Base-by-base conservation (phyloP, 2,888 invertebrate species). In the Microchrysa polita region DNA sequence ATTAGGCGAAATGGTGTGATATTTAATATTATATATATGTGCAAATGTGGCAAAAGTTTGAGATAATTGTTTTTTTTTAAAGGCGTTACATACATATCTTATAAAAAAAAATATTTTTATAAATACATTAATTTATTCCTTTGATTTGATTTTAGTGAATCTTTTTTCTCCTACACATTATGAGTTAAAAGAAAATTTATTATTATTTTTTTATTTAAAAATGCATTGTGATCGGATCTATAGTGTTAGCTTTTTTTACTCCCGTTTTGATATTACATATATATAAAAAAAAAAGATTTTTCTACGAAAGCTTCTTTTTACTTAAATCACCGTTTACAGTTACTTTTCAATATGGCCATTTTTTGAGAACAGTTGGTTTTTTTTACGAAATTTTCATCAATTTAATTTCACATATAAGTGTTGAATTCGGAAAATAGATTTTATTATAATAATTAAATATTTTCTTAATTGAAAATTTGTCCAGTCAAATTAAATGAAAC, bases 191-290 rank as follows among this genome's bases (percentile, higher is more conserved):
- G n/a, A 67, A 67, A n/a, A 53, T 53, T 27, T 52, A 14, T 44
- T 67, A 27, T 67, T 34, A 34, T 34, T 34, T 34, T 5, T 34
- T 34, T 34, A 34, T 34, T 34, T 34, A 5, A 34, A 2, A 34
- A 55, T 69, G 69, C 69, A 69, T 69, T 69, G 69, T 69, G 69
- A 69, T 69, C 52, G 69, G 69, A 55, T 42, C 40, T 57, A n/a
- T n/a, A 55, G 57, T 69, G 55, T 69, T 69, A 69, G 69, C 69
- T 69, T 69, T 57, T 67, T 69, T 44, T 69, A 55, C 18, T 7
- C 27, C 27, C 27, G n/a, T n/a, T n/a, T n/a, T n/a, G n/a, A n/a
- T n/a, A 34, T 34, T 34, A 34, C 7, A 34, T 7, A 2, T 34
- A 34, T 5, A 34, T 34, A 2, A 34, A 34, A 5, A 42, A 65